Evolutionary conservation across 2,797 vertebrate species (phyloP).

Genomic region (Platalea minor): DNA sequence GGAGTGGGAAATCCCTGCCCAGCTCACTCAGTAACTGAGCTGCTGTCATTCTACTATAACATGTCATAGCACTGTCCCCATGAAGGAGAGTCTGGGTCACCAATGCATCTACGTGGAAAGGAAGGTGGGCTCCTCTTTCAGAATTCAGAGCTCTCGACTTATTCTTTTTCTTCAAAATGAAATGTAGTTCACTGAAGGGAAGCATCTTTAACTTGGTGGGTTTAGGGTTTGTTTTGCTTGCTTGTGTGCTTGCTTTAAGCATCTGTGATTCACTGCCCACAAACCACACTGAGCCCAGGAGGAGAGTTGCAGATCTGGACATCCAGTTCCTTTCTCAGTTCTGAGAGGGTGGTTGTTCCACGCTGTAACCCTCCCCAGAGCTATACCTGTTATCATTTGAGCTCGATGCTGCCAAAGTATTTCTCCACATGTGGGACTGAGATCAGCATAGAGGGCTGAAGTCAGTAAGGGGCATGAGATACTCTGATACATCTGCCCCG

Average conservation of each 20-base stretch:
- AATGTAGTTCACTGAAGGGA: neutral
- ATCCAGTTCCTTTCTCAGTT: neutral
- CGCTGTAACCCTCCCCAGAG: neutral
- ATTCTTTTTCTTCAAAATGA: neutral
- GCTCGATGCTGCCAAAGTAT: neutral
- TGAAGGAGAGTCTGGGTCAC: neutral
- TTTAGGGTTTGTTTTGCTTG: neutral
- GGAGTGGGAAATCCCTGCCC: neutral
- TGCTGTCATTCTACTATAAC: neutral
- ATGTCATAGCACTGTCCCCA: fast-evolving
- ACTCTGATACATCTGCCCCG: neutral
- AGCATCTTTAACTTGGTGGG: neutral
- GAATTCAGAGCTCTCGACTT: neutral
- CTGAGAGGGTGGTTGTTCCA: neutral
- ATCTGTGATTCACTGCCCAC: neutral
- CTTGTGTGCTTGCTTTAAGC: neutral
- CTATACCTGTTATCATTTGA: neutral
- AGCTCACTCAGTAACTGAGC: neutral
- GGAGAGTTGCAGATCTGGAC: neutral
- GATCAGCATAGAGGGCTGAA: fast-evolving
- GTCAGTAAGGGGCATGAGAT: neutral
- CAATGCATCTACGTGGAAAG: neutral
- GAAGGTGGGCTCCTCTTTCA: neutral
- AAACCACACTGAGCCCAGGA: neutral
- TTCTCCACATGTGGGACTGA: neutral